A percentile compares a stretch with the other conserved stretches of the same genome.
Conservation (phyloP, 2,113 vertebrate genomes). For the Fulica atra region DNA sequence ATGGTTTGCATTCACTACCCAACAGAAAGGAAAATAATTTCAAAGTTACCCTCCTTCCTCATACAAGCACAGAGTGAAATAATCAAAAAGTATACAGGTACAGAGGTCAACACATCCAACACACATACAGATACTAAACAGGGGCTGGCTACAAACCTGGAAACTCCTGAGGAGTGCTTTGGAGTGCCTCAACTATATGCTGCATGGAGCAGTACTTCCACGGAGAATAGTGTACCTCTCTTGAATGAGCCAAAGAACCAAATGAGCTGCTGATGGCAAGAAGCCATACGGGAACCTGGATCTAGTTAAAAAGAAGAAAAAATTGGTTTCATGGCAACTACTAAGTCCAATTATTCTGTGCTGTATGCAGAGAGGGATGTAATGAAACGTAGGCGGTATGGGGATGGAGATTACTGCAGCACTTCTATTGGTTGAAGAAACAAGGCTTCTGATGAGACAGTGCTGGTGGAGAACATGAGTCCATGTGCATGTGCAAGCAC, state of each 20-base stretch:
- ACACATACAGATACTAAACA: background rate
- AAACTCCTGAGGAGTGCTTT: background rate
- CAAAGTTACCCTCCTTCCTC: background rate
- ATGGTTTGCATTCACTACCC: background rate
- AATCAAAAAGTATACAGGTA: background rate
- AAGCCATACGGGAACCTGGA: background rate
- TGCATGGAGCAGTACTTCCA: background rate
- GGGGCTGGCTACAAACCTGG: background rate
- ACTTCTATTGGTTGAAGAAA: background rate
- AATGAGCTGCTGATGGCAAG: background rate
- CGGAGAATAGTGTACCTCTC: background rate
- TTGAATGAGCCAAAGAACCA: background rate
- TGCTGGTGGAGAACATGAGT: background rate
- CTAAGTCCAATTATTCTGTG: background rate
- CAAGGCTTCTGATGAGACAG: background rate
- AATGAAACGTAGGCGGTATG: background rate
- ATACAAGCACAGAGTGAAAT: background rate
- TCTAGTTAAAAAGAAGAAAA: background rate
- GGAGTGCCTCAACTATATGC: background rate
- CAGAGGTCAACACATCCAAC: background rate
- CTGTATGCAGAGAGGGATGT: background rate
- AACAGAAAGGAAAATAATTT: background rate
- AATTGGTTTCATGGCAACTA: background rate
- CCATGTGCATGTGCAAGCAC: accelerated
- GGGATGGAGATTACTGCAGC: background rate